Base-by-base conservation (phyloP, 2,888 invertebrate genomes). In the Pristionchus maxplancki region DNA sequence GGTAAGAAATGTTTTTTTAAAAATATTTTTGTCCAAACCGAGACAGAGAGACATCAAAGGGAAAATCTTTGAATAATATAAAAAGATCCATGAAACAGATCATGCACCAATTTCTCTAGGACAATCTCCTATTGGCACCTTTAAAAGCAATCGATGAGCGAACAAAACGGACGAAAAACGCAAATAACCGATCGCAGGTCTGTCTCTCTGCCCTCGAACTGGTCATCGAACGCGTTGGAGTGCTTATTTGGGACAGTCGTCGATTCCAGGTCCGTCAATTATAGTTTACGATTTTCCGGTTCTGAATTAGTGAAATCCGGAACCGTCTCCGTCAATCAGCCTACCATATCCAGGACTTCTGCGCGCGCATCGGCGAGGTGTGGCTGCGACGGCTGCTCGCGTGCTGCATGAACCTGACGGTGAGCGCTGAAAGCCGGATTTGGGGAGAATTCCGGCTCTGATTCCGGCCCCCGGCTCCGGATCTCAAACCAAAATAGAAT, bases 121-220 rank as follows among this genome's bases (percentile, higher is more conserved):
- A n/a, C n/a, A n/a, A n/a, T n/a, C n/a, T n/a, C n/a, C n/a, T n/a
- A n/a, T n/a, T n/a, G n/a, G n/a, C n/a, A n/a, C n/a, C n/a, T n/a
- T n/a, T n/a, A n/a, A n/a, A n/a, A n/a, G n/a, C n/a, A n/a, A n/a
- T n/a, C n/a, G n/a, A n/a, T n/a, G n/a, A n/a, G n/a, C n/a, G n/a
- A n/a, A n/a, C n/a, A n/a, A n/a, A n/a, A n/a, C n/a, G n/a, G n/a
- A n/a, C n/a, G n/a, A n/a, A n/a, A n/a, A n/a, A n/a, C n/a, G n/a
- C 20, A 24, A 58, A 6, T 24, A 31, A 53, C 0, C 13, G 48
- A 28, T 58, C 89, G 11, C 58, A 89, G 90, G 90, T 94, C 13
- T 50, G 88, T 0, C 89, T 94, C 17, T 93, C 93, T 8, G 94
- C 93, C 8, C 74, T 92, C 0, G 94, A 94, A 74, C 88, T 94